Evolutionary conservation across 2,797 vertebrate species (phyloP), one percentile per base, ranked within the genome.

Genomic region (Macroramphosus scolopax): DNA sequence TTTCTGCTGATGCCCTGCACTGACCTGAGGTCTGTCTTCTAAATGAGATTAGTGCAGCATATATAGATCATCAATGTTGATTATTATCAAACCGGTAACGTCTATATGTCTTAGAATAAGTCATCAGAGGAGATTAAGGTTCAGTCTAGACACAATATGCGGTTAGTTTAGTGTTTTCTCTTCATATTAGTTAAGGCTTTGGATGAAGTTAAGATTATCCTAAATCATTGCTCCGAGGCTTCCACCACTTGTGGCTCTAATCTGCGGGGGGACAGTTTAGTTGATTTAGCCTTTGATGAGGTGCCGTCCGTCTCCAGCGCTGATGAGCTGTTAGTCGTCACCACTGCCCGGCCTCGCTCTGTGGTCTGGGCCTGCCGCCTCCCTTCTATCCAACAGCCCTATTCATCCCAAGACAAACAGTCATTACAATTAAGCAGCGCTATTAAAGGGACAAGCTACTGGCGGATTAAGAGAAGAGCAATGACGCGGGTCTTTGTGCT

Each of bases 361-460:
- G 84, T 70, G 81, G 84, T 84, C 75, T 75, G 43, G 66, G 54
- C 73, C 64, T 64, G 75, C 74, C 39, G 69, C 81, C 76, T 83
- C 64, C 73, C 67, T 77, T 68, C 72, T 51, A 65, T 73, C 75
- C 77, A 68, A 81, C 58, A 78, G 77, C 69, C 63, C 46, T 39
- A 55, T 77, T 82, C 71, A 83, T 81, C 81, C 82, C 84, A 86
- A 84, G 42, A 83, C 82, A 86, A 87, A 86, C 78, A 86, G 82
- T 72, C 74, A 79, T 88, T 81, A 82, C 79, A 86, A 87, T 88
- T 87, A 85, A 83, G 72, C 65, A 54, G 68, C 5, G 40, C 77
- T 84, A 81, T 88, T 83, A 87, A 81, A 83, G 75, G 72, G 72
- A 80, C 79, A 72, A 71, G 57, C 79, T 37, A 72, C 70, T 78